Percentiles rank a stretch among this genome's conserved stretches.
Conservation (phyloP, 2,113 vertebrate species). For the Apodemus sylvaticus region DNA sequence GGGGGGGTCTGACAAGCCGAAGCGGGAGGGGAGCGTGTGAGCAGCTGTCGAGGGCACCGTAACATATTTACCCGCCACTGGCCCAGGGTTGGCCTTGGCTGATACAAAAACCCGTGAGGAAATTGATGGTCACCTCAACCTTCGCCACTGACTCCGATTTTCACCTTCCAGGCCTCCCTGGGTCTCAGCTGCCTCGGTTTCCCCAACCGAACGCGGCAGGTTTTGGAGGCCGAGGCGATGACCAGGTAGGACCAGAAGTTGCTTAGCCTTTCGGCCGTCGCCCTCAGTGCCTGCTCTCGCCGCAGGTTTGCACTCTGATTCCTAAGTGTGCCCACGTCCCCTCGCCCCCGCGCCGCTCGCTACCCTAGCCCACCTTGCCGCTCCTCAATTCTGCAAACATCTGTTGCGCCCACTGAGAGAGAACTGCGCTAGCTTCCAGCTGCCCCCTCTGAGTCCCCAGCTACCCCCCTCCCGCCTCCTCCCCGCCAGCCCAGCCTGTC, state of each 20-base stretch:
- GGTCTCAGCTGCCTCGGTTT: slow-evolving; percentile 37
- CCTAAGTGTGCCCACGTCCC: not conserved
- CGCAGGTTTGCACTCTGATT: too few relatives aligned
- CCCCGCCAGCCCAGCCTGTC: slow-evolving; percentile 53
- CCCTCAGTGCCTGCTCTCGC: not conserved
- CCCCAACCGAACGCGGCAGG: not conserved
- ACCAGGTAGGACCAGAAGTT: not conserved
- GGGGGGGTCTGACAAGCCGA: slow-evolving; percentile 3
- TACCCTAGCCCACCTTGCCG: not conserved
- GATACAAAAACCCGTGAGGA: not conserved
- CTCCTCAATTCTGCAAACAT: slow-evolving; percentile 51
- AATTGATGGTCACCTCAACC: not conserved
- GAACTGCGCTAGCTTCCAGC: not conserved
- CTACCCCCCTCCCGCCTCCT: slow-evolving; percentile 50
- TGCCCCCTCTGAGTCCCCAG: not conserved
- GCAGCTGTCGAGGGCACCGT: not conserved
- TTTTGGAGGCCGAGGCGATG: not conserved
- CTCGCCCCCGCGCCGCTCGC: not conserved
- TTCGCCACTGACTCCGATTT: not conserved
- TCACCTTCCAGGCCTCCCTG: not conserved
- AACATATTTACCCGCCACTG: not conserved
- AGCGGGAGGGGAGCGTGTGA: not conserved
- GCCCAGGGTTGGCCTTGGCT: not conserved
- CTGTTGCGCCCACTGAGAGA: slow-evolving; percentile 66
- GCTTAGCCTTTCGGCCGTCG: not conserved